Conservation (phyloP, 2,113 vertebrate species). For the Apodemus speciosus region DNA sequence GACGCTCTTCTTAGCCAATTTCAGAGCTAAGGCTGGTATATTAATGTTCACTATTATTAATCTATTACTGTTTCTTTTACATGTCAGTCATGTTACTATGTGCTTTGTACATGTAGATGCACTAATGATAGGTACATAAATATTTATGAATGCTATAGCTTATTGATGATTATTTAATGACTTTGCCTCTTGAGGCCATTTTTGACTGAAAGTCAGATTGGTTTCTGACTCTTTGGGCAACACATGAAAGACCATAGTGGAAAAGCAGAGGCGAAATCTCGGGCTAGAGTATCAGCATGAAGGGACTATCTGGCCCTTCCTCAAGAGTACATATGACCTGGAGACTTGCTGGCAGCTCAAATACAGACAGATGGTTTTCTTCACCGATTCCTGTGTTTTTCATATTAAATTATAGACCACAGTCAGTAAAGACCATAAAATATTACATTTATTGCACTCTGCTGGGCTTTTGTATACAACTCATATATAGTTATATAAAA, state of each 20-base stretch:
- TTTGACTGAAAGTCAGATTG: neutral
- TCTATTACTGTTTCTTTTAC: neutral
- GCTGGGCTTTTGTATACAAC: neutral
- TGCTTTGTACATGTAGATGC: neutral
- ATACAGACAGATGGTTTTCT: constrained; percentile 24
- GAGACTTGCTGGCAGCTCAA: neutral
- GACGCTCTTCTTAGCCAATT: neutral
- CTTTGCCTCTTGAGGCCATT: neutral
- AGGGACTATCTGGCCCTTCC: neutral
- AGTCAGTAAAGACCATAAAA: neutral
- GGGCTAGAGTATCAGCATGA: neutral
- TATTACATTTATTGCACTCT: neutral
- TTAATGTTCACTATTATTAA: neutral
- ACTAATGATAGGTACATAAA: neutral
- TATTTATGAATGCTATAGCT: neutral
- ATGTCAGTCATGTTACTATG: neutral
- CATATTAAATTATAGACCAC: neutral
- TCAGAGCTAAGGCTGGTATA: neutral
- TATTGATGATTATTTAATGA: neutral
- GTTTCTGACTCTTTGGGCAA: neutral
- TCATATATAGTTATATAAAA: neutral
- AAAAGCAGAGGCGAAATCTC: neutral
- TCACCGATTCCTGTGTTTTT: neutral
- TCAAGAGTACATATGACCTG: neutral
- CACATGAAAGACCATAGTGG: neutral